Conservation (phyloP, 2,113 vertebrate genomes). For the Pachyramphus minor region DNA sequence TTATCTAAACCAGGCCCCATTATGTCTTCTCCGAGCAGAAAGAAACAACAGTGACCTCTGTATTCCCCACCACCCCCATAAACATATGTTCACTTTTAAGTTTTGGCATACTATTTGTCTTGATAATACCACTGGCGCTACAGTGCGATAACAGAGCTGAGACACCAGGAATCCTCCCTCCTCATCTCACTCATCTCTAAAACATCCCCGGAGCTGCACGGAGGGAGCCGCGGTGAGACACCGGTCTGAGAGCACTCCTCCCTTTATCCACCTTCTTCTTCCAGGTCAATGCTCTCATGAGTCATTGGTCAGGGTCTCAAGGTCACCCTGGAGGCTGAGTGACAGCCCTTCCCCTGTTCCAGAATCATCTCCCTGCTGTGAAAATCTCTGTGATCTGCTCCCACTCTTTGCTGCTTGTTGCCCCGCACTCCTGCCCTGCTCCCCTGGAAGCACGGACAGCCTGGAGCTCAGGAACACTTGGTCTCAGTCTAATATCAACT, state of each 20-base stretch:
- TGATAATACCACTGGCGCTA: constrained; percentile 49
- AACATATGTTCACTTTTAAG: constrained; percentile 53
- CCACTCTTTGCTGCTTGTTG: neutral
- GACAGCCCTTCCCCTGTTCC: neutral
- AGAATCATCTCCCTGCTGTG: fast-evolving
- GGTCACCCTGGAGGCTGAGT: neutral
- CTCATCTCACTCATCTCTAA: neutral
- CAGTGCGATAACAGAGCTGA: neutral
- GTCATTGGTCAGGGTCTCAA: neutral
- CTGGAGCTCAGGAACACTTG: neutral
- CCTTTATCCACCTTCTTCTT: neutral
- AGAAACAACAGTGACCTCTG: constrained; percentile 47
- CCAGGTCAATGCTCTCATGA: neutral
- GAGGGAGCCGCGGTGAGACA: neutral
- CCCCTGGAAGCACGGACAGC: neutral
- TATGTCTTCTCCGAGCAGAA: constrained; percentile 44
- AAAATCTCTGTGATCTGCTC: neutral
- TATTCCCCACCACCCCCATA: constrained; percentile 49
- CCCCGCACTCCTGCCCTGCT: neutral
- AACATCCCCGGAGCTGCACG: fast-evolving
- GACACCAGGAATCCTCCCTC: constrained; percentile 23
- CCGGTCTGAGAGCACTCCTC: neutral
- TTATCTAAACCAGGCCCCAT: constrained; percentile 54
- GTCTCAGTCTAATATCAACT: neutral
- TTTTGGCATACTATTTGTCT: constrained; percentile 50